Evolutionary conservation across 1,140 invertebrate species (phyloP).

Genomic region (Drosophila guanche): DNA sequence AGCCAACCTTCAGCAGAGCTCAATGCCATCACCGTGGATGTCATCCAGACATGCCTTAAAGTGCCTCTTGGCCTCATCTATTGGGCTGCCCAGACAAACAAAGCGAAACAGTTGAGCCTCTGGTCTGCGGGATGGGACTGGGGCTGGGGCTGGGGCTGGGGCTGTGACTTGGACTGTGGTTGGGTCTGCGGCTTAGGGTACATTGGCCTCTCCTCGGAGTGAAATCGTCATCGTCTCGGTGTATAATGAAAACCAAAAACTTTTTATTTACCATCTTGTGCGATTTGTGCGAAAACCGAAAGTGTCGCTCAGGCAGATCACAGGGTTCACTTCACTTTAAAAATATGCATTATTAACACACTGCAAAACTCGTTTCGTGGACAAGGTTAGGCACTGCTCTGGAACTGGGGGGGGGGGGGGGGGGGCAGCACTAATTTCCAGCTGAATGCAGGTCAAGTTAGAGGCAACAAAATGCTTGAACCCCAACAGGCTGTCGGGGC

Average conservation of each 20-base stretch:
- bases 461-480: slow-evolving; percentile 48
- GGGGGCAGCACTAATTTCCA: slow-evolving; percentile 54
- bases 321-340: slow-evolving; percentile 17
- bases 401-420: slow-evolving; percentile 23
- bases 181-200: slow-evolving; percentile 34
- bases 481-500: neutral
- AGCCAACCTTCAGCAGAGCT: slow-evolving; percentile 49
- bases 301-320: slow-evolving; percentile 45
- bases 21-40: slow-evolving; percentile 59
- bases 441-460: slow-evolving; percentile 60
- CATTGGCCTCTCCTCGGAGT: slow-evolving; percentile 62
- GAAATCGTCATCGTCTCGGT: slow-evolving; percentile 65
- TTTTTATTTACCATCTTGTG: slow-evolving; percentile 54
- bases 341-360: slow-evolving; percentile 44
- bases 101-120: no score
- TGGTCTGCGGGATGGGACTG: no score
- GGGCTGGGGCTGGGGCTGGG: neutral
- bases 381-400: slow-evolving; percentile 51
- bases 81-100: no score
- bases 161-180: neutral
- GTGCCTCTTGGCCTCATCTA: neutral
- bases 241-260: slow-evolving; percentile 12
- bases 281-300: slow-evolving; percentile 68
- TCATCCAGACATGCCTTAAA: neutral
- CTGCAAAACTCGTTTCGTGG: slow-evolving; percentile 57